These are phyloP conservation scores for Homalodisca vitripennis DNA, from an alignment of 1,140 invertebrate species.

Conservation along the genomic window DNA sequence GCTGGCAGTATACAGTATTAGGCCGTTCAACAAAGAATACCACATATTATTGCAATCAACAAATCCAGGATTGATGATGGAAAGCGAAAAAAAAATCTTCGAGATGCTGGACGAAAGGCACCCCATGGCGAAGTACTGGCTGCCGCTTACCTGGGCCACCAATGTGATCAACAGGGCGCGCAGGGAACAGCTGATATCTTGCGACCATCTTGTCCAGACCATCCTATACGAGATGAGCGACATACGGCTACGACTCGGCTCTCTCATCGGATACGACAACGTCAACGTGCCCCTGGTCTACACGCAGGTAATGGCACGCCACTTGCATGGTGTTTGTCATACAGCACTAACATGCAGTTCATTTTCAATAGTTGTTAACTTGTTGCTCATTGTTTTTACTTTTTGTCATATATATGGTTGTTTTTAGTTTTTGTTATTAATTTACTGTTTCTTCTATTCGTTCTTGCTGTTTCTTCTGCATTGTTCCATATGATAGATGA, in stretches of 20 bases:
- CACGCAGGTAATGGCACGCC: slow-evolving; percentile 74
- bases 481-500: too few relatives aligned
- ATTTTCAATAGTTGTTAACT: too few relatives aligned
- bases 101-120: slow-evolving; percentile 80
- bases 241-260: slow-evolving; percentile 73
- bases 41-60: background rate
- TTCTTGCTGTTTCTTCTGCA: too few relatives aligned
- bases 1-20: too few relatives aligned
- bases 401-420: too few relatives aligned
- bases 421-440: too few relatives aligned
- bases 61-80: slow-evolving; percentile 78
- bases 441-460: too few relatives aligned
- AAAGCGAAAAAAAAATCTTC: slow-evolving; percentile 86
- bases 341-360: background rate
- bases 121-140: slow-evolving; percentile 91
- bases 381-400: too few relatives aligned
- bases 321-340: background rate
- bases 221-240: slow-evolving; percentile 79
- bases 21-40: too few relatives aligned
- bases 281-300: slow-evolving; percentile 97
- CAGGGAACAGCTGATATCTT: slow-evolving; percentile 75
- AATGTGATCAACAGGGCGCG: slow-evolving; percentile 84
- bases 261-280: slow-evolving; percentile 90
- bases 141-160: slow-evolving; percentile 88
- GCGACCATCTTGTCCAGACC: slow-evolving; percentile 85